A percentile compares a stretch with the other conserved stretches of the same genome.
Evolutionary conservation across 2,797 vertebrate species (phyloP).

Genomic region (Micromesistius poutassou): DNA sequence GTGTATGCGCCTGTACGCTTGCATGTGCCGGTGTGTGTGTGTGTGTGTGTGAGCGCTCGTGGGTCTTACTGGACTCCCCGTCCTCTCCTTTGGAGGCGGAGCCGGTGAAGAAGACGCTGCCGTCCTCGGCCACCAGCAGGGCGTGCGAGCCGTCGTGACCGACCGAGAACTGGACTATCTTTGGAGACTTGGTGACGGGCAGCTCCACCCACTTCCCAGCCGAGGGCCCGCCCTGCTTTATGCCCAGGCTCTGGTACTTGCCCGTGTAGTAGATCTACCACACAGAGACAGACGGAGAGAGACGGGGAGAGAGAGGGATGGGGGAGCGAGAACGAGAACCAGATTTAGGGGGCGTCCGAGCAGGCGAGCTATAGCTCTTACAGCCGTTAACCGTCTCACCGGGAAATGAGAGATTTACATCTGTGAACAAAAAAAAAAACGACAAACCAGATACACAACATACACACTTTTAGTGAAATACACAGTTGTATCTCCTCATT

Average conservation of each 20-base stretch:
- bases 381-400: neutral
- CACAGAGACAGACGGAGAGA: neutral
- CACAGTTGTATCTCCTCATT: neutral
- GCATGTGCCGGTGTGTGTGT: no score
- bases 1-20: no score
- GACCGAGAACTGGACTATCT: conserved; percentile 95
- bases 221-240: conserved; percentile 97
- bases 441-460: neutral
- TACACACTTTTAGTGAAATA: conserved; percentile 2
- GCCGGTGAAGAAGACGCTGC: conserved; percentile 97
- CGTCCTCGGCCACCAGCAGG: conserved; percentile 94
- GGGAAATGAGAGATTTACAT: neutral
- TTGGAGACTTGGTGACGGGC: conserved; percentile 96
- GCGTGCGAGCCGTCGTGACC: conserved; percentile 97
- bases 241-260: conserved; percentile 98
- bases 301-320: conserved; percentile 9
- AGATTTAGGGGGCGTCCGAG: no score
- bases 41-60: neutral
- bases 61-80: conserved; percentile 89
- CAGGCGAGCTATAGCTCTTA: neutral
- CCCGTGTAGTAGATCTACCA: conserved; percentile 96
- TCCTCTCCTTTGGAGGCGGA: conserved; percentile 99
- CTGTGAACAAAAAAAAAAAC: neutral
- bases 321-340: no score
- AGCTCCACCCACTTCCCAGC: conserved; percentile 98